These are phyloP conservation scores for Sitta carolinensis DNA, from an alignment of 2,797 vertebrate genomes.

Conservation along the genomic window DNA sequence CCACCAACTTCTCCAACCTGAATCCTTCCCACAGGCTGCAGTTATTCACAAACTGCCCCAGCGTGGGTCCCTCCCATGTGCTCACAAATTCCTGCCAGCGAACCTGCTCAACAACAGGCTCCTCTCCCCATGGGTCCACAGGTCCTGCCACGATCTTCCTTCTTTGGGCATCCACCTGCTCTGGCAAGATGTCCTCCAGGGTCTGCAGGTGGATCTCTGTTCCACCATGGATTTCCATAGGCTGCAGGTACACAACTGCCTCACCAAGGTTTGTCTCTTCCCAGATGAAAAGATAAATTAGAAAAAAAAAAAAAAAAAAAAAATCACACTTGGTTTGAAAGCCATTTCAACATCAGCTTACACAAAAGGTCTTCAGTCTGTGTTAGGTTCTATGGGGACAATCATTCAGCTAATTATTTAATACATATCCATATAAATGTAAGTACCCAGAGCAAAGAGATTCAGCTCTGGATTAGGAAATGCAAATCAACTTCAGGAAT, in stretches of 20 bases:
- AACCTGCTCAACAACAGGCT: not conserved
- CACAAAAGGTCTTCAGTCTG: slow-evolving; percentile 1
- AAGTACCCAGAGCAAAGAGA: slow-evolving; percentile 34
- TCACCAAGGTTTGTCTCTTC: not conserved
- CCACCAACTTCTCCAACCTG: not conserved
- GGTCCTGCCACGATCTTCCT: not conserved
- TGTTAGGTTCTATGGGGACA: slow-evolving; percentile 9
- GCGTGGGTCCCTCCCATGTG: not conserved
- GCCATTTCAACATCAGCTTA: not conserved
- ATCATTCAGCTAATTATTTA: slow-evolving; percentile 40
- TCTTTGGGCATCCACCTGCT: not conserved
- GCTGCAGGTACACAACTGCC: not conserved
- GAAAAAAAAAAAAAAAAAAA: not conserved
- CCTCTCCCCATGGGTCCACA: not conserved
- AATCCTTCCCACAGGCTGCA: not conserved
- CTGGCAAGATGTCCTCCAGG: not conserved
- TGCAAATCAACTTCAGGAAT: slow-evolving; percentile 50
- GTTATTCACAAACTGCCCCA: not conserved
- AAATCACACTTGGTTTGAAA: not conserved
- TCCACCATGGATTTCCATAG: not conserved
- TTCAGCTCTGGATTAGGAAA: slow-evolving; percentile 59
- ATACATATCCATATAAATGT: not conserved
- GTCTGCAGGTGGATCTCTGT: not conserved
- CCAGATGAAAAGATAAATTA: not conserved
- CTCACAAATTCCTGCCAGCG: not conserved